phyloP scores from a whole-genome alignment of 2,797 vertebrate species.

The Cryptoblepharus egeriae region DNA sequence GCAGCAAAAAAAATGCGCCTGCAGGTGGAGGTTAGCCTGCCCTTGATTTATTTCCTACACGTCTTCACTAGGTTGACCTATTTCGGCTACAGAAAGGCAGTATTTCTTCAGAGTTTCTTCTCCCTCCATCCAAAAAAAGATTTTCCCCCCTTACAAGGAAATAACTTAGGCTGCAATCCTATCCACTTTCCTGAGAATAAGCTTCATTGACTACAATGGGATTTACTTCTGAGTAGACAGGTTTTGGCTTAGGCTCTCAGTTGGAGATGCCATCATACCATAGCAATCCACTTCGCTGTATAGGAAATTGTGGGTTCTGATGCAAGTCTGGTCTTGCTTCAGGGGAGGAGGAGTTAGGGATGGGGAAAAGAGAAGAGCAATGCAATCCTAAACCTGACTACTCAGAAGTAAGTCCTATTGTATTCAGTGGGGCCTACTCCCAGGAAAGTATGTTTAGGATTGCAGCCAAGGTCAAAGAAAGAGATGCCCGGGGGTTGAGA shows the following conservation, averaged over 20 bases:
- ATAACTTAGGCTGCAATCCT: too few relatives aligned
- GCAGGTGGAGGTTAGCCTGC: neutral
- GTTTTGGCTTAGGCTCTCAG: too few relatives aligned
- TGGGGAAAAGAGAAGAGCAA: too few relatives aligned
- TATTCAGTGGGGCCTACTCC: too few relatives aligned
- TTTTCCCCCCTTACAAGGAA: too few relatives aligned
- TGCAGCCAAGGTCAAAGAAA: conserved; percentile 3
- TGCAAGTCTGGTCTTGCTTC: conserved; percentile 49
- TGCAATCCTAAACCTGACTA: too few relatives aligned
- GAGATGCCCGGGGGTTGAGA: conserved; percentile 10
- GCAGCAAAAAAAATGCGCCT: neutral
- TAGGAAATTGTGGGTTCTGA: conserved; percentile 48
- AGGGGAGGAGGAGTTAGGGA: conserved; percentile 50
- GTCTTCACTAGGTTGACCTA: conserved; percentile 10
- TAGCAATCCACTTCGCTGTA: conserved; percentile 31
- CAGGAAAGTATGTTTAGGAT: too few relatives aligned
- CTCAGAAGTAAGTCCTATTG: too few relatives aligned
- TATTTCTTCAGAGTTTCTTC: conserved; percentile 39
- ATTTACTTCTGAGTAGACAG: too few relatives aligned
- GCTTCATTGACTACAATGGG: too few relatives aligned
- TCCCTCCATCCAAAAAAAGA: too few relatives aligned
- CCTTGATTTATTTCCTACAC: conserved; percentile 5
- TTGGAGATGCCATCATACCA: conserved; percentile 30
- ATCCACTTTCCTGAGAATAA: too few relatives aligned
- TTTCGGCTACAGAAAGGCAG: neutral